A percentile compares a stretch with the other conserved stretches of the same genome.
phyloP scores from a whole-genome alignment of 2,888 invertebrate species.

The Callyntrura sp. region DNA sequence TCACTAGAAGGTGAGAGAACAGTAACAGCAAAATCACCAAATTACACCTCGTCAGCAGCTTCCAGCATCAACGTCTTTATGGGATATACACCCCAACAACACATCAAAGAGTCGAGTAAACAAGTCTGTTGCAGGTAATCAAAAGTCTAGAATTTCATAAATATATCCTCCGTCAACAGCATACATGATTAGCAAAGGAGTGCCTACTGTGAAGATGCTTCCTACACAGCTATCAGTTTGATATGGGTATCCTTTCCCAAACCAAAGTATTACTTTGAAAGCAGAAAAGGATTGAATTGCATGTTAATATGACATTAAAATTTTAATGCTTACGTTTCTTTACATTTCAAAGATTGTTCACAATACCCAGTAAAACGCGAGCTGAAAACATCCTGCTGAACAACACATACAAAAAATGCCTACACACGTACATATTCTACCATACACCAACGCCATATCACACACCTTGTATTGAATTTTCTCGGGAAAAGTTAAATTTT shows the following conservation, averaged over 20 bases:
- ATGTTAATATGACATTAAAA: background rate
- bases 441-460: background rate
- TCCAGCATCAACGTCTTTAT: background rate
- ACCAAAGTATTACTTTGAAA: background rate
- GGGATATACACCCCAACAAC: background rate
- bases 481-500: background rate
- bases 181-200: no score
- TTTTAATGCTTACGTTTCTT: no score
- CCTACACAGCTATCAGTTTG: no score
- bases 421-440: background rate
- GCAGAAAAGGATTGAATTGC: background rate
- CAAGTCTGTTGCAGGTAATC: constrained; percentile 6
- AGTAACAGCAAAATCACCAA: constrained; percentile 22
- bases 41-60: background rate
- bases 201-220: no score
- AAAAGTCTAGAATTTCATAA: background rate
- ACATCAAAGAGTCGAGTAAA: constrained; percentile 9
- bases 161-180: background rate
- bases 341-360: no score
- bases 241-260: no score
- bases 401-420: background rate
- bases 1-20: background rate
- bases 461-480: no score
- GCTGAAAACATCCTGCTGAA: background rate
- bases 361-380: background rate